A percentile compares a stretch with the other conserved stretches of the same genome.
These are phyloP conservation scores for Eupithecia subfuscata DNA, from an alignment of 2,888 invertebrate genomes.

Conservation along the genomic window DNA sequence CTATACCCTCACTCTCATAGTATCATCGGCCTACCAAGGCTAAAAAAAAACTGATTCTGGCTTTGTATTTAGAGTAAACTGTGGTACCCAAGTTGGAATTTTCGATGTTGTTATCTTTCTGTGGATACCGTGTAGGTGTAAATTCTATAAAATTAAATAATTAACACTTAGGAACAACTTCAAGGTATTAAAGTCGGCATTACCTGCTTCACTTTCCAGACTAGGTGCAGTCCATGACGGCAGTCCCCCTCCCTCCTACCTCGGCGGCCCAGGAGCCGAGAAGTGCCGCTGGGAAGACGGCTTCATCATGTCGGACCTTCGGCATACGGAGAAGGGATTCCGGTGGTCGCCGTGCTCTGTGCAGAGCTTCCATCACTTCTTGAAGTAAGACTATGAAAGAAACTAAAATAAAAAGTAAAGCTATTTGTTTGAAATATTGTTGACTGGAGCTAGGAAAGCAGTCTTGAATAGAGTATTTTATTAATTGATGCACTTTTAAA, in stretches of 20 bases:
- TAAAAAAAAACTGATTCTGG: too few species aligned
- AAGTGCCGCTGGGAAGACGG: conserved; percentile 98
- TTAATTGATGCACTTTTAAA: too few species aligned
- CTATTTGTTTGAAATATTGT: neutral
- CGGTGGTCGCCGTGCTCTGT: conserved; percentile 97
- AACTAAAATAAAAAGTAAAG: neutral
- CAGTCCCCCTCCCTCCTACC: conserved; percentile 96
- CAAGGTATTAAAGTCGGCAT: too few species aligned
- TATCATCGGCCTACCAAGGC: too few species aligned
- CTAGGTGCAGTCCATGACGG: conserved; percentile 98
- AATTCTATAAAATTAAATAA: too few species aligned
- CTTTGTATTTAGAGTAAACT: too few species aligned
- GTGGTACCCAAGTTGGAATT: too few species aligned
- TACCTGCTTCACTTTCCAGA: conserved; percentile 74
- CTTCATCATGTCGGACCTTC: conserved; percentile 97
- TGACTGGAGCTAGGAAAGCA: neutral
- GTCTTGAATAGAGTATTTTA: too few species aligned
- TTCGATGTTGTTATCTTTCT: too few species aligned
- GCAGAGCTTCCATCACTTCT: conserved; percentile 96
- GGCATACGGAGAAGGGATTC: conserved; percentile 97
- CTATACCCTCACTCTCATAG: too few species aligned
- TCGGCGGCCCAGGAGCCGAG: conserved; percentile 97
- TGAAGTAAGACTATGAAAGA: conserved; percentile 88
- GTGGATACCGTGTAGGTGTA: too few species aligned
- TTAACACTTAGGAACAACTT: too few species aligned